Percentiles rank a stretch among this genome's conserved stretches.
Evolutionary conservation across 2,113 vertebrate species (phyloP).

Genomic region (Oryzias curvinotus): DNA sequence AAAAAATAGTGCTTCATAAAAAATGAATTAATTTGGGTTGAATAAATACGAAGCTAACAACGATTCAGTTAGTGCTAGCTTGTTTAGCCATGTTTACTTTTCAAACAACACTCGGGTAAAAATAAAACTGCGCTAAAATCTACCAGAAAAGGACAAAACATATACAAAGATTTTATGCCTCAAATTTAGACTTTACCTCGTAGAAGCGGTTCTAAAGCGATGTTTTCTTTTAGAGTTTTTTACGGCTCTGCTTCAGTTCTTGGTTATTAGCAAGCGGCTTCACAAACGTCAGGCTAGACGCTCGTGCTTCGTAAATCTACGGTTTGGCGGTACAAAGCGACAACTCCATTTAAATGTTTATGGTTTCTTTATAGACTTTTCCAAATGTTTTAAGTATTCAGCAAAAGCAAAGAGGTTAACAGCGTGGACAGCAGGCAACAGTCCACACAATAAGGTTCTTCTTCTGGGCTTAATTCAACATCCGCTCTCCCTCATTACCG

Average conservation of each 20-base stretch:
- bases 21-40: neutral
- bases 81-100: conserved; percentile 14
- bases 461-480: too few relatives aligned
- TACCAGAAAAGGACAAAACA: accelerated
- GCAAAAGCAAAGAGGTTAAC: too few relatives aligned
- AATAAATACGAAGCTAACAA: conserved; percentile 7
- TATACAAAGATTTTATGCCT: accelerated
- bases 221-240: neutral
- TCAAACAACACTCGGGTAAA: neutral
- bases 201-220: neutral
- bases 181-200: conserved; percentile 20
- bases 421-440: too few relatives aligned
- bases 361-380: too few relatives aligned
- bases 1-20: too few relatives aligned
- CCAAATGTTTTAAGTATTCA: too few relatives aligned
- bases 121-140: accelerated
- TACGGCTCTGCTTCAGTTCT: neutral
- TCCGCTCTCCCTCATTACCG: too few relatives aligned
- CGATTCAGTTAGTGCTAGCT: conserved; percentile 13
- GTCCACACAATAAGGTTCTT: too few relatives aligned
- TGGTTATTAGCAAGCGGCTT: conserved; percentile 29
- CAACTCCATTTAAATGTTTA: neutral
- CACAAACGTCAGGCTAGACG: neutral
- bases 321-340: neutral
- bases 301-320: conserved; percentile 1